These are phyloP conservation scores for Eupithecia vulgata DNA, from an alignment of 2,888 invertebrate genomes.

Conservation along the genomic window DNA sequence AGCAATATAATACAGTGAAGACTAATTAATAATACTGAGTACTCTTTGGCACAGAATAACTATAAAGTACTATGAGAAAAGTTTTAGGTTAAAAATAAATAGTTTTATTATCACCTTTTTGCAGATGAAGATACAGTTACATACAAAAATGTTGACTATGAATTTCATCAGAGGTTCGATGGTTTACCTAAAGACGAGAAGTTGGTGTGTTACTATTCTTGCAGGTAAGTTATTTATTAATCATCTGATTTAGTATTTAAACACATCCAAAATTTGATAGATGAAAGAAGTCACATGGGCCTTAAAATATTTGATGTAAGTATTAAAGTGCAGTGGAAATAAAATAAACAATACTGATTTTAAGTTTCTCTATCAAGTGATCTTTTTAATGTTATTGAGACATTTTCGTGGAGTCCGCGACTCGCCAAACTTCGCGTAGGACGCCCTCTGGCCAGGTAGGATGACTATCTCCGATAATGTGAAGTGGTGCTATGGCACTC, in stretches of 20 bases:
- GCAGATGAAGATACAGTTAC: conserved; percentile 93
- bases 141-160: conserved; percentile 90
- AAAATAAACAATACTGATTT: background rate
- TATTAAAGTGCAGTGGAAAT: background rate
- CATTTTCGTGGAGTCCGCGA: no score
- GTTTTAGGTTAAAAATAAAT: background rate
- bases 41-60: no score
- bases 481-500: no score
- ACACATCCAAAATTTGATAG: background rate
- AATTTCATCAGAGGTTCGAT: conserved; percentile 94
- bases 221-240: conserved; percentile 86
- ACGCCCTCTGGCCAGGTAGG: no score
- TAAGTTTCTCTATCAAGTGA: no score
- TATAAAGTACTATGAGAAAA: no score
- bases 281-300: background rate
- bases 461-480: no score
- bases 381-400: no score
- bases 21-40: no score
- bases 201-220: conserved; percentile 96
- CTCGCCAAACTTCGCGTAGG: no score
- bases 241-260: background rate
- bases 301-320: background rate
- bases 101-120: conserved; percentile 37
- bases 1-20: no score
- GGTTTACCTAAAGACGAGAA: conserved; percentile 95